A percentile compares a stretch with the other conserved stretches of the same genome.
Evolutionary conservation across 2,797 vertebrate species (phyloP).

Genomic region (Cyclopterus lumpus): DNA sequence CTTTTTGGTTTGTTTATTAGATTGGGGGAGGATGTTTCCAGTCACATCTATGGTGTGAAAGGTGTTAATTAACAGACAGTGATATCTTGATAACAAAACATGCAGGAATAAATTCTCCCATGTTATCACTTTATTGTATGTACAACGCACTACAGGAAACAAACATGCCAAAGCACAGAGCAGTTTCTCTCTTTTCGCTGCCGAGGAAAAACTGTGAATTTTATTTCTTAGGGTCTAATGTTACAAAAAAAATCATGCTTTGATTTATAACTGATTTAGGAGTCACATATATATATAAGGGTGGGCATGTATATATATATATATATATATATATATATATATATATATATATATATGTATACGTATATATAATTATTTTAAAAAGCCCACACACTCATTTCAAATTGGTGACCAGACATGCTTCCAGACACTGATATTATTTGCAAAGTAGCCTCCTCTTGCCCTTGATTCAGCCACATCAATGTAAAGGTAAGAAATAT

Average conservation of each 20-base stretch:
- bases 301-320: too few species aligned
- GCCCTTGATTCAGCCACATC: slow-evolving; percentile 62
- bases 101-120: slow-evolving; percentile 14
- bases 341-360: too few species aligned
- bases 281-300: not conserved
- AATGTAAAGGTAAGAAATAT: slow-evolving; percentile 66
- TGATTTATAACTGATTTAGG: not conserved
- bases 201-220: not conserved
- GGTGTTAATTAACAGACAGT: slow-evolving; percentile 39
- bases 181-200: slow-evolving; percentile 2
- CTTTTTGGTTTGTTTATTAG: slow-evolving; percentile 30
- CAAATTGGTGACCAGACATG: slow-evolving; percentile 23
- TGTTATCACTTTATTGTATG: slow-evolving; percentile 17
- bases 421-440: slow-evolving; percentile 45
- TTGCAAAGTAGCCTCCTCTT: slow-evolving; percentile 30
- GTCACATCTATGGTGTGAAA: slow-evolving; percentile 38
- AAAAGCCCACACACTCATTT: slow-evolving; percentile 44
- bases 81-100: slow-evolving; percentile 40
- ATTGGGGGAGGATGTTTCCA: slow-evolving; percentile 16
- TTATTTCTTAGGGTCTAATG: not conserved
- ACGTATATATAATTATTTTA: not conserved
- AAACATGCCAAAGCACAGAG: slow-evolving; percentile 16
- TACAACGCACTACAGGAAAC: slow-evolving; percentile 23
- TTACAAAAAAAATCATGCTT: not conserved
- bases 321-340: too few species aligned